Evolutionary conservation across 1,140 invertebrate genomes (phyloP), one percentile per base, ranked within the genome.

Genomic region (Pissodes strobi): DNA sequence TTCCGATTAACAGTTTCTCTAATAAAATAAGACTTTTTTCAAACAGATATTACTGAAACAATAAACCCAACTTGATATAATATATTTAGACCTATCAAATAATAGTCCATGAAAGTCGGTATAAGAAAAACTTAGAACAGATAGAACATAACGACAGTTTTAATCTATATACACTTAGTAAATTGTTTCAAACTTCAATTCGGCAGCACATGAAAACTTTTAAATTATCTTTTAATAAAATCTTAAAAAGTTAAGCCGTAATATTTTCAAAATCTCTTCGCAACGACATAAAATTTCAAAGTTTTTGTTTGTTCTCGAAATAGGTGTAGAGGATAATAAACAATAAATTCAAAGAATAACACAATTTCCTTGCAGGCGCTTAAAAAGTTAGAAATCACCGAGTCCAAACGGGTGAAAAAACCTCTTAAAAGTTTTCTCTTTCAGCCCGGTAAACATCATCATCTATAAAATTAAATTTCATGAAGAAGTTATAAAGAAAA

Each of bases 331-430:
- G 49, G 13, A 52, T 52, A 52, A 52, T 52, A 52, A 52, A 52
- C 49, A 52, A 52, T 52, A 52, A 52, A 52, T 52, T 18, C 27
- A 30, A 52, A 52, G 27, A 52, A 34, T 52, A 52, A 52, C 49
- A 34, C 49, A 52, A 52, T 52, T 52, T 52, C 25, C 13, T 10
- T 17, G n/a, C 18, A 13, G 49, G 23, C 49, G 49, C 49, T 52
- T 52, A 52, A 52, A 52, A 52, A 52, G 49, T 52, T 52, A 10
- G 22, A 23, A 19, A 48, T 48, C 45, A 22, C 22, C 17, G 22
- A 23, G 45, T 22, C 21, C 45, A 48, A 48, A 48, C 45, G 45
- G 22, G 45, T 23, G 45, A 23, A 48, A 30, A 52, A 30, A 34
- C 49, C 27, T 52, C 15, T 52, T 52, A 52, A 52, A 52, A 52